These are phyloP conservation scores for Mustela nigripes DNA, from an alignment of 2,113 vertebrate genomes.

Conservation along the genomic window DNA sequence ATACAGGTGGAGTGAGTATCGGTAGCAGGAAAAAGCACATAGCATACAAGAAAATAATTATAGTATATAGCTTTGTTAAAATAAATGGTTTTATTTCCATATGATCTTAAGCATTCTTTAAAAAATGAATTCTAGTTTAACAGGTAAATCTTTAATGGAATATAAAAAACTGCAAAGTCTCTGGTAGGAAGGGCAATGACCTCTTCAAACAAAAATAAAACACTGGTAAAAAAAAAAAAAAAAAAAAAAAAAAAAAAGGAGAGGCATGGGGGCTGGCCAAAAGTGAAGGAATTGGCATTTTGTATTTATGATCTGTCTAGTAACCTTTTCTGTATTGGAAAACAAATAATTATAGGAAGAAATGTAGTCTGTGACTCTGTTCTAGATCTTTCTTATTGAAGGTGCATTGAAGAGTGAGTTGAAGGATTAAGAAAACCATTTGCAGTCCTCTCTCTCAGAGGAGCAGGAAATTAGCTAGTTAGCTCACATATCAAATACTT, in stretches of 20 bases:
- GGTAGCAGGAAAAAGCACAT: background rate
- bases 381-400: background rate
- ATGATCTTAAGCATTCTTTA: background rate
- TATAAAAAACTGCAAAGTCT: background rate
- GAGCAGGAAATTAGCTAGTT: background rate
- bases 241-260: slow-evolving; percentile 8
- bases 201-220: slow-evolving; percentile 31
- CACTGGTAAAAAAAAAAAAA: background rate
- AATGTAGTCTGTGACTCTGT: background rate
- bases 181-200: background rate
- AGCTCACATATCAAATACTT: background rate
- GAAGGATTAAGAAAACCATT: background rate
- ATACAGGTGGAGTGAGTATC: background rate
- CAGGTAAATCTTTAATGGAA: background rate
- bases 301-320: background rate
- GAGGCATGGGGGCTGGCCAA: background rate
- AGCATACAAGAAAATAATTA: background rate
- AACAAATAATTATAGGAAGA: background rate
- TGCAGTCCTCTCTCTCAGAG: background rate
- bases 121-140: slow-evolving; percentile 24
- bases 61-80: slow-evolving; percentile 13
- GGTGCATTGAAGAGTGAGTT: background rate
- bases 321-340: background rate
- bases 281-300: background rate
- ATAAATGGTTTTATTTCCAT: background rate